Evolutionary conservation across 2,797 vertebrate species (phyloP), one percentile per base, ranked within the genome.

Genomic region (Platyrinchus mystaceus): DNA sequence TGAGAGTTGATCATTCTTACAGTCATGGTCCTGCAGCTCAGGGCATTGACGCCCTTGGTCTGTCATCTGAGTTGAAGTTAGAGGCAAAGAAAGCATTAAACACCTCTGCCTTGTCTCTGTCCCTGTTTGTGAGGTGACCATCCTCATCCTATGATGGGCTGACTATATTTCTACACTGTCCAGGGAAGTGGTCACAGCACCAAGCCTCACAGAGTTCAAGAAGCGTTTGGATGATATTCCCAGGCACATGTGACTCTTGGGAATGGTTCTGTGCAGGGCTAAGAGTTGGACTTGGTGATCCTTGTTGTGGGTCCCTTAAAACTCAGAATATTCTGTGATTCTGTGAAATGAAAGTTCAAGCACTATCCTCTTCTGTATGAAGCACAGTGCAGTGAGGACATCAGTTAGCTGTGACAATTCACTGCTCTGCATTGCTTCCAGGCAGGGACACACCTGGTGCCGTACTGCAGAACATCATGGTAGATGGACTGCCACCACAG

Each of bases 371-470:
- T 74, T 59, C 59, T 13, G 10, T 36, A 58, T 13, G 36, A 39
- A 79, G 27, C 13, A 10, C 14, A 70, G 58, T 0, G 0, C 14
- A 47, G 36, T 1, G 3, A 39, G n/a, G 26, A 13, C 32, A 84
- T 67, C 36, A n/a, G 39, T 15, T 28, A 27, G 21, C n/a, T 47
- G 43, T 26, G 47, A 66, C 6, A 12, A 23, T 46, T 76, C 36
- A 49, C 24, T 22, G 24, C 28, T 14, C 30, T 21, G 17, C 4
- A 3, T 14, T 20, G 13, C 39, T 28, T 50, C 15, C 17, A 67
- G 24, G 2, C 1, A 0, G 34, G 46, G 50, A 73, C 19, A 28
- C 0, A 0, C 44, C 32, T 32, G 37, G 34, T 6, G 26, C 32
- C 22, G 1, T 22, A 34, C 5, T 49, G 46, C 49, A 71, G 21